These are phyloP conservation scores for Pycnomerus fuliginosus DNA, from an alignment of 2,888 invertebrate species.

Conservation along the genomic window DNA sequence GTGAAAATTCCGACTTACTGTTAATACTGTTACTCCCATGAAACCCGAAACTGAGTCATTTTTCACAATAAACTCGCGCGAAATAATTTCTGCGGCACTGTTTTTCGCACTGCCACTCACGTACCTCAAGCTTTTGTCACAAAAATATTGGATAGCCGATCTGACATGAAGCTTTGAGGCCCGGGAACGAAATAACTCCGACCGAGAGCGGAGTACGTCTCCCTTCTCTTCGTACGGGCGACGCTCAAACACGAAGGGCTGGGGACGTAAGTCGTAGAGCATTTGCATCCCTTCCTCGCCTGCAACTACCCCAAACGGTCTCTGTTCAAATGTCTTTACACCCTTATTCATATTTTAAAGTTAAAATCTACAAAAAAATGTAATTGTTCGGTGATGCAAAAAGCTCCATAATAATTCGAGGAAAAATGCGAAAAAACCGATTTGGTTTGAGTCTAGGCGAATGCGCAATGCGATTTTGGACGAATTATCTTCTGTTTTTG, in stretches of 20 bases:
- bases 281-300: slow-evolving; percentile 47
- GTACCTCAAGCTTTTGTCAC: slow-evolving; percentile 25
- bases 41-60: slow-evolving; percentile 15
- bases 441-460: slow-evolving; percentile 22
- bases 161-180: slow-evolving; percentile 39
- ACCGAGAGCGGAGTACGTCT: slow-evolving; percentile 17
- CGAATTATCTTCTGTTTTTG: slow-evolving; percentile 28
- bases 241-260: slow-evolving; percentile 27
- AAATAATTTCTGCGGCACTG: slow-evolving; percentile 6
- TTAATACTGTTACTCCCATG: slow-evolving; percentile 15
- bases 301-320: no score
- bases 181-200: slow-evolving; percentile 40
- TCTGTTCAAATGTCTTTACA: no score
- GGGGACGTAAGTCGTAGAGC: slow-evolving; percentile 38
- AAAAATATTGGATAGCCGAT: slow-evolving; percentile 37
- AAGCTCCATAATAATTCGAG: slow-evolving; percentile 21
- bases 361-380: no score
- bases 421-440: slow-evolving; percentile 22
- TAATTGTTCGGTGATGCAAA: no score
- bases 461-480: slow-evolving; percentile 22
- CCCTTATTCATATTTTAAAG: no score
- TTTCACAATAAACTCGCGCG: slow-evolving; percentile 15
- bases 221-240: slow-evolving; percentile 22
- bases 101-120: slow-evolving; percentile 21
- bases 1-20: slow-evolving; percentile 7